Base-by-base conservation (phyloP, 2,113 vertebrate genomes). In the Tetrax tetrax region DNA sequence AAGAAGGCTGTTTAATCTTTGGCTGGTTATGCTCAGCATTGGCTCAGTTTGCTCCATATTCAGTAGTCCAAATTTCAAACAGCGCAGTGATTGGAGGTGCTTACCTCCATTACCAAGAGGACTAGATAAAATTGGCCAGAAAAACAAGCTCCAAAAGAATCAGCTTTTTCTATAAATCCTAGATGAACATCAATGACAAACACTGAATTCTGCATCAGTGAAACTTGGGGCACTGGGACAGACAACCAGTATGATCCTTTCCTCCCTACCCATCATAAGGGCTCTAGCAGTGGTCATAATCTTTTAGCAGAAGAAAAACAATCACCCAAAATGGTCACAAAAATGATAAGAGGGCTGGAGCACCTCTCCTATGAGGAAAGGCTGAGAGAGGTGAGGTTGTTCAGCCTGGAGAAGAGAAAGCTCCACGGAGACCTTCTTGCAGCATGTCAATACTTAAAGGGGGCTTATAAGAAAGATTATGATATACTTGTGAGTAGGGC, bases 1-100 rank as follows among this genome's bases (percentile, higher is more conserved):
- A 97, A 97, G 23, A 35, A 8, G 2, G 48, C 19, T 72, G 71
- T n/a, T 96, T 97, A 87, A 93, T 90, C 74, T 71, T 87, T 76
- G 33, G 12, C 70, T 63, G 31, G 50, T 75, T 93, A 90, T 71
- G 82, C 63, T 90, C 94, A 92, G 27, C 57, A 53, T 18, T 86
- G 50, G 4, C 50, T 86, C 19, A 4, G 27, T 61, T 72, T 68
- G 35, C 38, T 82, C 35, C 43, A 53, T 27, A 54, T 45, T 78
- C 21, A 69, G 41, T 71, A 90, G 87, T 60, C 94, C 82, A 90
- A 93, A 95, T 72, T 59, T n/a, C 45, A 83, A 88, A 88, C 35
- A 94, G 22, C 33, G 33, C 20, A 51, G 66, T 4, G 17, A 41
- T 54, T 72, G 53, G 57, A 83, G 53, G 69, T 80, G 22, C 68